A percentile compares a stretch with the other conserved stretches of the same genome.
Evolutionary conservation across 2,888 invertebrate species (phyloP).

Genomic region (Rotaria sp.): DNA sequence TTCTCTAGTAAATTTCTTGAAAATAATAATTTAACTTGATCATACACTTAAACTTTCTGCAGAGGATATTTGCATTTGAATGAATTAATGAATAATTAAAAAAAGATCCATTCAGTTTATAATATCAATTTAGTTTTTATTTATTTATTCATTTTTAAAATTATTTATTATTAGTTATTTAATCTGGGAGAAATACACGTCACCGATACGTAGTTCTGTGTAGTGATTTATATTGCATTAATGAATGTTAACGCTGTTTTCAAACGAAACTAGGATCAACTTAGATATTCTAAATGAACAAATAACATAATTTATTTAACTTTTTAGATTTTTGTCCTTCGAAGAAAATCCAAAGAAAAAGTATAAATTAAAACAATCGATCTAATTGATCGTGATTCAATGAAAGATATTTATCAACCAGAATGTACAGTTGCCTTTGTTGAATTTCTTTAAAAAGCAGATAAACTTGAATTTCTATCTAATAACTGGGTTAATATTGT

Average conservation of each 20-base stretch:
- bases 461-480: constrained; percentile 34
- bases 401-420: constrained; percentile 97
- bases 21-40: too few relatives aligned
- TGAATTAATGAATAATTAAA: not conserved
- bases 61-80: not conserved
- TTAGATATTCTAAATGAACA: not conserved
- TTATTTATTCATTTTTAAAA: not conserved
- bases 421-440: constrained; percentile 90
- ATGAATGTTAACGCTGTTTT: too few relatives aligned
- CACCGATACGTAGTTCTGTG: too few relatives aligned
- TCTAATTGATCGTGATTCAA: constrained; percentile 46
- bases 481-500: constrained; percentile 34
- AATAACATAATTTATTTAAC: not conserved
- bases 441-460: constrained; percentile 48
- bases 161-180: too few relatives aligned
- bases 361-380: not conserved
- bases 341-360: not conserved
- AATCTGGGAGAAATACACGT: too few relatives aligned
- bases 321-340: not conserved
- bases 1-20: too few relatives aligned
- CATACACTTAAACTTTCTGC: not conserved
- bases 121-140: not conserved
- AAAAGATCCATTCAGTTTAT: not conserved
- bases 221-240: too few relatives aligned
- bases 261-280: too few relatives aligned